Base-by-base conservation (phyloP, 1,140 invertebrate species). In the Coboldia fuscipes region DNA sequence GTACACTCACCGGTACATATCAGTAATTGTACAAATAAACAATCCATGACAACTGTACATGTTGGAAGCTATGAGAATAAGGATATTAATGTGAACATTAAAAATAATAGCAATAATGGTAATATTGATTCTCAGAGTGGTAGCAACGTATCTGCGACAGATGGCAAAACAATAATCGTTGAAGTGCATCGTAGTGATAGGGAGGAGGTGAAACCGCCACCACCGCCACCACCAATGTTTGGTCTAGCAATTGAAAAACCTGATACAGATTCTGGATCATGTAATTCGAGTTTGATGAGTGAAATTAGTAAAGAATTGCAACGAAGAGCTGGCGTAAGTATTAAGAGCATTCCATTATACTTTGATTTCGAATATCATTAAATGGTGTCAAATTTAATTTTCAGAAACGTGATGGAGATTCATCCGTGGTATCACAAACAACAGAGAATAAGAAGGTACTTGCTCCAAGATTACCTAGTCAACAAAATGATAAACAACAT, bases 401-500 rank as follows among this genome's bases (percentile, higher is more conserved):
- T 6, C 24, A 22, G 15, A 6, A 15, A 14, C 22, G 23, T n/a
- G n/a, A n/a, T n/a, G n/a, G n/a, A n/a, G n/a, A n/a, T n/a, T n/a
- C n/a, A n/a, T n/a, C n/a, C n/a, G 9, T 27, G 31, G 20, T 14
- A 34, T 32, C 20, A 34, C 12, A 37, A 35, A 8, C 23, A 33
- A n/a, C 21, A 18, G 19, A 3, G 20, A 21, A 18, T 26, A 34
- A 17, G 27, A 30, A 32, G 7, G 26, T 26, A 12, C 9, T 3
- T 4, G 2, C 9, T 35, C 36, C 33, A 27, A 36, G 21, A n/a
- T 33, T 20, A 12, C 34, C 48, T 40, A 42, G 44, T 28, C 43
- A 62, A 12, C 57, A 60, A 35, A 56, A 62, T 33, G 66, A 68
- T n/a, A 65, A 71, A 47, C 70, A 71, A 41, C 72, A 76, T 41